Percentiles rank a stretch among this genome's conserved stretches.
Evolutionary conservation across 1,140 invertebrate species (phyloP).

Genomic region (Sinella curviseta): DNA sequence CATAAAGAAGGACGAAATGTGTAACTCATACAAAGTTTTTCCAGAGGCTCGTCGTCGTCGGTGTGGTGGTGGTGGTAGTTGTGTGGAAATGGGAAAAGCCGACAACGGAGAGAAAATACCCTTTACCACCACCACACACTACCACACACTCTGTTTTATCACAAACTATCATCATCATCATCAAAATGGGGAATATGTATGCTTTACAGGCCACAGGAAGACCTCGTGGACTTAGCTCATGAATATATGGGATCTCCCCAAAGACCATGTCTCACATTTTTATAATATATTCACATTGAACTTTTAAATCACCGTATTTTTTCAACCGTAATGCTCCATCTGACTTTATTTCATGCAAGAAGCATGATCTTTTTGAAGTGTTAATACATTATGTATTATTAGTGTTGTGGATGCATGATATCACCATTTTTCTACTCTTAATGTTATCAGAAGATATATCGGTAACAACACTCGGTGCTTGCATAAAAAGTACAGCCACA

Average conservation of each 20-base stretch:
- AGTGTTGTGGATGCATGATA: too few species aligned
- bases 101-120: background rate
- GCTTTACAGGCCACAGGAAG: background rate
- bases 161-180: too few species aligned
- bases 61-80: background rate
- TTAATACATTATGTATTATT: conserved; percentile 10
- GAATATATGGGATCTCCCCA: background rate
- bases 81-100: background rate
- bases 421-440: too few species aligned
- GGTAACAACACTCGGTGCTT: background rate
- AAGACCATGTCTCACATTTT: conserved; percentile 6
- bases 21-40: too few species aligned
- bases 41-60: too few species aligned
- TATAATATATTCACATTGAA: conserved; percentile 19
- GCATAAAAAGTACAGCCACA: background rate
- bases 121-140: background rate
- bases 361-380: background rate
- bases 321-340: background rate
- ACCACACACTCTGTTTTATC: background rate
- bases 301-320: background rate
- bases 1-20: too few species aligned
- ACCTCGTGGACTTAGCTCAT: conserved; percentile 1
- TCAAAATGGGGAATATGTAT: too few species aligned
- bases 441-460: too few species aligned
- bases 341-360: background rate